Evolutionary conservation across 2,797 vertebrate genomes (phyloP), one percentile per base, ranked within the genome.

Genomic region (Urocyon cinereoargenteus): DNA sequence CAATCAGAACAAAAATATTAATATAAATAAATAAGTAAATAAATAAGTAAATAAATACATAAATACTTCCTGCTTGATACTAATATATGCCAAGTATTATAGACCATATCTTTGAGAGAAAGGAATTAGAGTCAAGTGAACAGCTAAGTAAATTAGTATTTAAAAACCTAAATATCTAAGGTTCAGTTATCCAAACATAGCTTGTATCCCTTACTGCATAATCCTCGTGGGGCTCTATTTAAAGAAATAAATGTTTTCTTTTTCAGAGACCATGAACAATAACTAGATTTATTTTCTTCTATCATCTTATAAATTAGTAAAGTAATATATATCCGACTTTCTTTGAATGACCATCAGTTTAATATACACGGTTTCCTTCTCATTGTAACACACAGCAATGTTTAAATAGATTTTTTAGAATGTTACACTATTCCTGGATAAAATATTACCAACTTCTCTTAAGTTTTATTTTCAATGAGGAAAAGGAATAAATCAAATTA

Each of bases 261-360:
- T 57, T 45, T 7, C 13, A 64, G 24, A 70, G 4, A 40, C 2
- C 55, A 77, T 75, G 7, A 73, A 62, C 2, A 62, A 5, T 78
- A 57, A 14, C 4, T 94, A 26, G 22, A 68, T 62, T 75, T 95
- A 64, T 78, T 91, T 91, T 73, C 10, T 72, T 8, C 59, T 75
- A 55, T 18, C 1, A 31, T 62, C 85, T 91, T 57, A n/a, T 31
- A 72, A 51, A 40, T 88, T 26, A 53, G 66, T 36, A 68, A 79
- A 24, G 12, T 36, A 57, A 59, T 49, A 70, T 18, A 14, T 64
- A 61, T 13, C 16, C 75, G 8, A 40, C 0, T 61, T n/a, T 5
- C 12, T 92, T 87, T 84, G 18, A 86, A 92, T 49, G 11, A 45
- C 0, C 36, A 53, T 72, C 3, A 53, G 16, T 77, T 70, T 79